These are phyloP conservation scores for Bombus balteatus DNA, from an alignment of 1,140 invertebrate genomes.

Conservation along the genomic window DNA sequence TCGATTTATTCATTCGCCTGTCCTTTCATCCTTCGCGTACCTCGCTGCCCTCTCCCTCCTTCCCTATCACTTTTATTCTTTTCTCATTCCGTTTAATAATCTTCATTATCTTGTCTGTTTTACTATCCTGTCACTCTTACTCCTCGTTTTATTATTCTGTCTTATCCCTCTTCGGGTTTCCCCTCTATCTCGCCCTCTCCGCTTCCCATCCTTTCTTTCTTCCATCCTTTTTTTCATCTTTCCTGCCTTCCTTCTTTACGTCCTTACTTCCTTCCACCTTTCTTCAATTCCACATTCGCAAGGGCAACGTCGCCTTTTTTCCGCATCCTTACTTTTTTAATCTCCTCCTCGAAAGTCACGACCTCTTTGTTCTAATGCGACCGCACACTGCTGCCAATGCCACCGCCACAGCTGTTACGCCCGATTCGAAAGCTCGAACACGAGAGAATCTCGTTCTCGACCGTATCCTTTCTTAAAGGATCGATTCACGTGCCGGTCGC, in stretches of 20 bases:
- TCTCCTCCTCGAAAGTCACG: constrained; percentile 39
- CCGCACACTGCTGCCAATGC: constrained; percentile 68
- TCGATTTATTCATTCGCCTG: constrained; percentile 71
- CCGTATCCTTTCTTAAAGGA: constrained; percentile 54
- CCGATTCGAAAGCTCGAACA: constrained; percentile 47
- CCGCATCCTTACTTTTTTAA: constrained; percentile 44
- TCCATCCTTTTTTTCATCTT: constrained; percentile 41
- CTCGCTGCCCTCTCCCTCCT: constrained; percentile 61
- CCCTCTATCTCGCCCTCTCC: constrained; percentile 24
- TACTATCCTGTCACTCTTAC: constrained; percentile 9
- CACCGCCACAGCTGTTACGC: constrained; percentile 62
- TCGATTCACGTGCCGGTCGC: constrained; percentile 6
- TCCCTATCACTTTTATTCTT: background rate
- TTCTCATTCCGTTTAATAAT: constrained; percentile 9
- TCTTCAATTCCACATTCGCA: constrained; percentile 49
- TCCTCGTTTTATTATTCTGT: background rate
- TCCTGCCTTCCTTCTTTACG: constrained; percentile 37
- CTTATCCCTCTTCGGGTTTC: background rate
- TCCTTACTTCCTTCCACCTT: constrained; percentile 39
- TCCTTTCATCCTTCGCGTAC: constrained; percentile 61
- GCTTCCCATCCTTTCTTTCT: constrained; percentile 30
- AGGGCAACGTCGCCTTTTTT: constrained; percentile 4
- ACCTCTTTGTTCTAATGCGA: constrained; percentile 55
- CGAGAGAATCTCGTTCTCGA: constrained; percentile 41
- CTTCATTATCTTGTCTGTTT: background rate